phyloP scores from a whole-genome alignment of 2,888 invertebrate species.

The Cryptus viduatorius region DNA sequence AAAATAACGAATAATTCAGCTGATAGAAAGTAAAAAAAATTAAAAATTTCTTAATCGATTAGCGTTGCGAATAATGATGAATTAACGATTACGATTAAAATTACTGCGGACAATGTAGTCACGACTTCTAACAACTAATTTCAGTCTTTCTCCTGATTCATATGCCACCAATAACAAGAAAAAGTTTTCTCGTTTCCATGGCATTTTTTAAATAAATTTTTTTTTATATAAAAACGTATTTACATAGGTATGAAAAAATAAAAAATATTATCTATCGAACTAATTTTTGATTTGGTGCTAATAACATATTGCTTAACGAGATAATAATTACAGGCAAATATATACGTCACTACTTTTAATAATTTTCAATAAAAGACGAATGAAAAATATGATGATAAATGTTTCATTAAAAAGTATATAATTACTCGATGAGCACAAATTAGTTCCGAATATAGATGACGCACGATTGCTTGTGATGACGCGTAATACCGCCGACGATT shows the following conservation, averaged over 20 bases:
- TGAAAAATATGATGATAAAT: neutral
- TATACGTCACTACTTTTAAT: no score
- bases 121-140: conserved; percentile 16
- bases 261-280: neutral
- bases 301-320: neutral
- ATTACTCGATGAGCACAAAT: neutral
- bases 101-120: conserved; percentile 16
- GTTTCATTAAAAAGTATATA: neutral
- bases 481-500: no score
- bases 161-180: neutral
- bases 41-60: neutral
- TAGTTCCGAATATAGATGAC: neutral
- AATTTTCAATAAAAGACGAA: no score
- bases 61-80: neutral
- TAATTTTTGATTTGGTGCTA: neutral
- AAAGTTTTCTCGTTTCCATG: neutral
- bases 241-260: neutral
- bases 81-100: neutral
- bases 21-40: neutral
- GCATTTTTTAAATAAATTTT: neutral
- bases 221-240: neutral
- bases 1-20: neutral
- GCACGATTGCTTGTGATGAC: neutral
- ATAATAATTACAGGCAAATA: neutral
- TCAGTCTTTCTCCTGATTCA: conserved; percentile 15